These are phyloP conservation scores for Cliona cf. orientalis DNA, from an alignment of 37 sponge, comb jelly and placozoan species.

Conservation along the genomic window DNA sequence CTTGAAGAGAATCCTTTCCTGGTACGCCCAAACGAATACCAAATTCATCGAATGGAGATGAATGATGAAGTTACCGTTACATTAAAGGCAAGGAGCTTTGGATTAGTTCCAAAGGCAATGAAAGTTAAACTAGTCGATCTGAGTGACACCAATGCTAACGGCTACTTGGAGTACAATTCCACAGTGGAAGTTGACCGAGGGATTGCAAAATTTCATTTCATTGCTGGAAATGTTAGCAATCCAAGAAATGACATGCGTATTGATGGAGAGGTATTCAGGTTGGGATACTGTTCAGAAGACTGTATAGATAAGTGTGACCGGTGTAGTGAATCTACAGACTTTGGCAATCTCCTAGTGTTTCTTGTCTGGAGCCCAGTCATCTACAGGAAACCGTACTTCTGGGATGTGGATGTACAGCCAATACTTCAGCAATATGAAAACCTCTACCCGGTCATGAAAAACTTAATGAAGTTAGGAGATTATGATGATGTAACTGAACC, in stretches of 20 bases:
- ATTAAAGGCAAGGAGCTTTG: slow-evolving; percentile 12
- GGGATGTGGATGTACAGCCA: slow-evolving; percentile 32
- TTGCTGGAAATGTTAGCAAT: not conserved
- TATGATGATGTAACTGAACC: slow-evolving; percentile 35
- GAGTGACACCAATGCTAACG: not conserved
- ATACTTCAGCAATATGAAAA: slow-evolving; percentile 47
- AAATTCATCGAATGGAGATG: not conserved
- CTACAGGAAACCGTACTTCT: not conserved
- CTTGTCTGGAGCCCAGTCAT: not conserved
- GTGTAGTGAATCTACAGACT: not conserved
- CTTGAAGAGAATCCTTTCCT: slow-evolving; percentile 7
- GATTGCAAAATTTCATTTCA: slow-evolving; percentile 12
- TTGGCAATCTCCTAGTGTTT: not conserved
- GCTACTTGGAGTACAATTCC: no score
- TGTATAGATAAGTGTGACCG: not conserved
- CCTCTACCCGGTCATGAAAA: slow-evolving; percentile 54
- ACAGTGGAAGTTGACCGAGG: no score
- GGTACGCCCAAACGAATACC: slow-evolving; percentile 27
- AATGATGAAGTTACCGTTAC: not conserved
- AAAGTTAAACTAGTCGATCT: not conserved
- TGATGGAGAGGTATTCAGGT: slow-evolving; percentile 30
- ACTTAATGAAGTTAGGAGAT: slow-evolving; percentile 33
- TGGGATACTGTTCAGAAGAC: slow-evolving; percentile 9
- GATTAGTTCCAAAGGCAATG: not conserved
- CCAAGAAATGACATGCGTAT: slow-evolving; percentile 11